phyloP scores from a whole-genome alignment of 2,797 vertebrate species.

The Melanitta fusca region DNA sequence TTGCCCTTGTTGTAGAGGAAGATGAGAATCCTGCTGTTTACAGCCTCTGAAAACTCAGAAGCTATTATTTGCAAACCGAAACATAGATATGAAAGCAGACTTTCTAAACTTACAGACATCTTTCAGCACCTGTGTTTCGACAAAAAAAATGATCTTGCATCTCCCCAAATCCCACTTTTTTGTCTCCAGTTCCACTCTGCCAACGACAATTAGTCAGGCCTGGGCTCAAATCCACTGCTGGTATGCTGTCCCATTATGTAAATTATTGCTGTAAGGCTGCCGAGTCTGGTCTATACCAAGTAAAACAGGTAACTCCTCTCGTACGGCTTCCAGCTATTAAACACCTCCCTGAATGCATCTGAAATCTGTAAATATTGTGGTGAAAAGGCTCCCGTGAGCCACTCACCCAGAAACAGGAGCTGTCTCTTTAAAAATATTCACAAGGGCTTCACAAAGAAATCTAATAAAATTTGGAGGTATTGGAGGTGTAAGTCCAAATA shows the following conservation, averaged over 20 bases:
- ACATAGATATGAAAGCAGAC: not conserved
- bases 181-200: not conserved
- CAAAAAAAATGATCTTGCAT: not conserved
- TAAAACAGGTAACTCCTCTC: slow-evolving; percentile 58
- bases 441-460: not conserved
- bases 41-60: not conserved
- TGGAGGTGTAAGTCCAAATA: not conserved
- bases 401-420: not conserved
- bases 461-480: not conserved
- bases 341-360: slow-evolving; percentile 1
- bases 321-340: not conserved
- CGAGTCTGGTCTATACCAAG: not conserved
- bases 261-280: slow-evolving; percentile 7
- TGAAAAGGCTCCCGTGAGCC: not conserved
- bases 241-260: not conserved
- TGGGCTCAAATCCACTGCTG: not conserved
- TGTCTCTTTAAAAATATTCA: not conserved
- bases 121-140: not conserved
- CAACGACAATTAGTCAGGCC: not conserved
- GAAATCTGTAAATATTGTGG: slow-evolving; percentile 6
- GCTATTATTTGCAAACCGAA: not conserved
- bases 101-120: not conserved
- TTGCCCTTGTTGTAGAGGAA: not conserved
- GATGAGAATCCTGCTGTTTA: not conserved
- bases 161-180: not conserved